Percentiles rank a stretch among this genome's conserved stretches.
These are phyloP conservation scores for Pampusana beccarii DNA, from an alignment of 2,113 vertebrate species.

Conservation along the genomic window DNA sequence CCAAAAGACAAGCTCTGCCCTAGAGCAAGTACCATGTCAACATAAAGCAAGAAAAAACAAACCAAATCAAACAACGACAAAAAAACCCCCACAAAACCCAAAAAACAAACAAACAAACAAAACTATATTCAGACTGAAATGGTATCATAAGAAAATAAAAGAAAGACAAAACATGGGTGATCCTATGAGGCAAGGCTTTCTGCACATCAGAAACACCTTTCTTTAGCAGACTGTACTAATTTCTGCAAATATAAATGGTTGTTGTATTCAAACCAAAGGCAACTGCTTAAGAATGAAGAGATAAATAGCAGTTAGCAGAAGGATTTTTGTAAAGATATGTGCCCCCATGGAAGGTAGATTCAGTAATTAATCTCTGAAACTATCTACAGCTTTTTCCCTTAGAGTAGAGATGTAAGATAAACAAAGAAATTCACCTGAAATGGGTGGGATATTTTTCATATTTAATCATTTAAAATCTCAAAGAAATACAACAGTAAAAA, in stretches of 20 bases:
- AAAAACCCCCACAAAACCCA: not conserved
- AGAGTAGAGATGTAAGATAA: not conserved
- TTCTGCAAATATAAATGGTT: not conserved
- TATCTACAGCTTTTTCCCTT: not conserved
- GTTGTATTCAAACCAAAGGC: not conserved
- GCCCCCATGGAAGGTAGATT: not conserved
- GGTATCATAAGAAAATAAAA: accelerated
- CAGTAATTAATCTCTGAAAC: not conserved
- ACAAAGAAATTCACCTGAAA: not conserved
- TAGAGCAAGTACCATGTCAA: not conserved
- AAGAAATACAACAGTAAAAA: not conserved
- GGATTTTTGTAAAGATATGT: not conserved
- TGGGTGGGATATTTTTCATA: not conserved
- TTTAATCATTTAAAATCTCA: not conserved
- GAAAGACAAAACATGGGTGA: not conserved
- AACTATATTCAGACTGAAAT: not conserved
- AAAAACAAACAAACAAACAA: too few species aligned
- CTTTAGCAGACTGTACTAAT: not conserved
- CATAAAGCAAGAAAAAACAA: accelerated
- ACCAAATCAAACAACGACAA: too few species aligned
- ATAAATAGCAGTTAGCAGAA: not conserved
- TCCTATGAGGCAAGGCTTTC: not conserved
- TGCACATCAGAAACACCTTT: not conserved
- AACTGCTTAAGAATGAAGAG: not conserved
- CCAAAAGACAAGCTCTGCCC: not conserved